A percentile compares a stretch with the other conserved stretches of the same genome.
Conservation (phyloP, 1,140 invertebrate species). For the Heliconius nattereri region DNA sequence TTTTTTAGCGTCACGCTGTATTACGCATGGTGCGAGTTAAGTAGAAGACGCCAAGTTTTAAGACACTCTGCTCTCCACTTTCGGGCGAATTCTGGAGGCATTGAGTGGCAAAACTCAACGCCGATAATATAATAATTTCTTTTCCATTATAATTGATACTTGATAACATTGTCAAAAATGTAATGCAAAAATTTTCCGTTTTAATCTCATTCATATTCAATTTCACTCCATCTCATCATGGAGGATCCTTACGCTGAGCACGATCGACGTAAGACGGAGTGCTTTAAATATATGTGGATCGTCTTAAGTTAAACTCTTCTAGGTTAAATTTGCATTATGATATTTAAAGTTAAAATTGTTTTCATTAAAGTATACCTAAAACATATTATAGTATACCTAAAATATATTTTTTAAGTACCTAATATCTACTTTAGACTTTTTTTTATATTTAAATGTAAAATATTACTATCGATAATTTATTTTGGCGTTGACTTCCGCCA, state of each 20-base stretch:
- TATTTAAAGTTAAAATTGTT: slow-evolving; percentile 10
- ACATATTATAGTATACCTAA: no score
- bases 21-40: background rate
- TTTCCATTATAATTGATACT: background rate
- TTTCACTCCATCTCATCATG: slow-evolving; percentile 5
- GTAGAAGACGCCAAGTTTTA: no score
- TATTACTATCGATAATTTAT: no score
- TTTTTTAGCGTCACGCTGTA: background rate
- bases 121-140: background rate
- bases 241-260: slow-evolving; percentile 10
- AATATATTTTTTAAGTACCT: no score
- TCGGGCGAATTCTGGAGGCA: no score
- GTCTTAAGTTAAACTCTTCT: slow-evolving; percentile 8
- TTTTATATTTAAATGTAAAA: no score
- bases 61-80: no score
- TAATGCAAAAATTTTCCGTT: background rate
- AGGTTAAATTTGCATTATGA: slow-evolving; percentile 11
- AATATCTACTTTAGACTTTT: no score
- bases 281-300: slow-evolving; percentile 13
- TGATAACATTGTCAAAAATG: background rate
- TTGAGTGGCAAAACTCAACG: no score
- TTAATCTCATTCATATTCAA: slow-evolving; percentile 31
- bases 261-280: slow-evolving; percentile 6
- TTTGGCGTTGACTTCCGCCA: no score
- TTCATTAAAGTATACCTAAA: background rate